A percentile compares a stretch with the other conserved stretches of the same genome.
phyloP scores from a whole-genome alignment of 2,888 invertebrate species.

The Nomada ferruginata region DNA sequence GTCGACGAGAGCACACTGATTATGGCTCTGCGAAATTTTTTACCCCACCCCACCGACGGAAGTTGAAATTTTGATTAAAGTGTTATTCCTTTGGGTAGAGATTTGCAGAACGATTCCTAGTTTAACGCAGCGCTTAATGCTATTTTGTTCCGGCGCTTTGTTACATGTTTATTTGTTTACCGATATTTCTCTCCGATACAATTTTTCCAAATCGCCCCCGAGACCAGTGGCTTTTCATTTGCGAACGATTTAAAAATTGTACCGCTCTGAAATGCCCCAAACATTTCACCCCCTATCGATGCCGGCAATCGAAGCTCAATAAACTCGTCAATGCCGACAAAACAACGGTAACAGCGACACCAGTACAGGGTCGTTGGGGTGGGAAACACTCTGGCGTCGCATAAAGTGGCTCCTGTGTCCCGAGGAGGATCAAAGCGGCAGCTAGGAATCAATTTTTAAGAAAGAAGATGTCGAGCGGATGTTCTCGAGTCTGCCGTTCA shows the following conservation, averaged over 20 bases:
- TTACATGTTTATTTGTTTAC: no score
- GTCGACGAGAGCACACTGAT: conserved; percentile 3
- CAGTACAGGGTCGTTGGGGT: neutral
- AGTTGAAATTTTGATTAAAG: no score
- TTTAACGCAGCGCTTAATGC: no score
- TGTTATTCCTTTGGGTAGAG: no score
- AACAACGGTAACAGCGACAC: conserved; percentile 20
- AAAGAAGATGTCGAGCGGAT: conserved; percentile 81
- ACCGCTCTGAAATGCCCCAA: neutral
- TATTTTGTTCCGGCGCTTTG: no score
- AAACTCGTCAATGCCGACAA: conserved; percentile 14
- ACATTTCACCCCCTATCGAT: neutral
- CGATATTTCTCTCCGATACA: no score
- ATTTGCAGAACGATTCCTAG: no score
- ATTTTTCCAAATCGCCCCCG: no score
- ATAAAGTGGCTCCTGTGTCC: conserved; percentile 28
- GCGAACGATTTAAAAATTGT: neutral
- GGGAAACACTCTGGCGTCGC: conserved; percentile 27
- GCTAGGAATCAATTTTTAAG: conserved; percentile 81
- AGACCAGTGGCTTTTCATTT: no score
- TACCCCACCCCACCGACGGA: neutral
- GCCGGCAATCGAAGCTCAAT: conserved; percentile 5
- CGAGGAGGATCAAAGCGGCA: conserved; percentile 66
- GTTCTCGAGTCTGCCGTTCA: conserved; percentile 74
- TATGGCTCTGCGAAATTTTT: neutral